A percentile compares a stretch with the other conserved stretches of the same genome.
phyloP scores from a whole-genome alignment of 2,113 vertebrate genomes.

The Capra hircus region DNA sequence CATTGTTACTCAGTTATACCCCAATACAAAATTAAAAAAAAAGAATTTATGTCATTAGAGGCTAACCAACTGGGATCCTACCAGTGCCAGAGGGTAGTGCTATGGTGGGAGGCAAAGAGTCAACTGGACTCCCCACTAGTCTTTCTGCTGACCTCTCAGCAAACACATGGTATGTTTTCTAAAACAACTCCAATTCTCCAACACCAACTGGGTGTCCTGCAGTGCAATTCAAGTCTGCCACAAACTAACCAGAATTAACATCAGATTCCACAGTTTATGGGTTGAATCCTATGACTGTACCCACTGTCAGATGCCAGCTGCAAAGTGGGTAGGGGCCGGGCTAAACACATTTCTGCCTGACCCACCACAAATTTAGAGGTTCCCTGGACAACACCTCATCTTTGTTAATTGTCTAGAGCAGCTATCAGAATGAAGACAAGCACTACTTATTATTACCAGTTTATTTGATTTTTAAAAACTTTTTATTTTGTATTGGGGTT shows the following conservation, averaged over 20 bases:
- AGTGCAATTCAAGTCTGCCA: neutral
- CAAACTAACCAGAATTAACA: neutral
- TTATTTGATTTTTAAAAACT: neutral
- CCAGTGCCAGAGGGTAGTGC: neutral
- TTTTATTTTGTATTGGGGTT: neutral
- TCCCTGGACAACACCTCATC: too few species aligned
- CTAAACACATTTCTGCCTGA: neutral
- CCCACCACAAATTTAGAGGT: neutral
- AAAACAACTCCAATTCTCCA: neutral
- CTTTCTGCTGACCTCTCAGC: neutral
- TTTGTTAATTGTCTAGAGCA: neutral
- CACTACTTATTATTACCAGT: neutral
- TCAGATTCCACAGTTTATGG: neutral
- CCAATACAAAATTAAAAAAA: neutral
- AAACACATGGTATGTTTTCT: neutral
- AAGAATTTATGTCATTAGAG: neutral
- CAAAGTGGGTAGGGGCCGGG: neutral
- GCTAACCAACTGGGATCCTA: neutral
- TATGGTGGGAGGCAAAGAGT: neutral
- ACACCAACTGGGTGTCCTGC: neutral
- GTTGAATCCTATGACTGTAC: too few species aligned
- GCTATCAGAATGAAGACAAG: neutral
- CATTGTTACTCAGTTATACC: neutral
- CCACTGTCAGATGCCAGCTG: neutral
- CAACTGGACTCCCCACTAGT: neutral